Base-by-base conservation (phyloP, 1,140 invertebrate species). In the Drosophila ficusphila region DNA sequence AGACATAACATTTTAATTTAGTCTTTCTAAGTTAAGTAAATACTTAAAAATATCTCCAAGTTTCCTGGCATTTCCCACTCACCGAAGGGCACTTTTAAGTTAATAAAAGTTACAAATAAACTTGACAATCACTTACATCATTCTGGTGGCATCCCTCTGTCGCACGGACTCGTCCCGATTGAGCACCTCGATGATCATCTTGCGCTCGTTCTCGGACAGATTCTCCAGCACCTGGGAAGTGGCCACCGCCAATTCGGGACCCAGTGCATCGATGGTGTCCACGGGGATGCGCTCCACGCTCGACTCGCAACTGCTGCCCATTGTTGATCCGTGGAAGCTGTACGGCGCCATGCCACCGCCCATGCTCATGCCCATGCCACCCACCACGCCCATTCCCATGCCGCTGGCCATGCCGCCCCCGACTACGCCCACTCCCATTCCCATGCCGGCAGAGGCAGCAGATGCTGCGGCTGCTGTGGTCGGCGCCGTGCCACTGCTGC, bases 121-220 rank as follows among this genome's bases (percentile, higher is more conserved):
- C 2, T 16, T 29, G 14, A 4, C 7, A n/a, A 41, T 16, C 53
- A 91, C 91, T 91, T 39, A 91, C 91, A 91, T 91, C 62, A 91
- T 91, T 42, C 91, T 67, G 29, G 91, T 91, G 4, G 91, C 90
- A 75, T 91, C 91, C 5, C 90, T 76, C 46, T 91, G 90, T 1
- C 90, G 75, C 34, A 91, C 89, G 42, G 76, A 88, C 54, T 91
- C 90, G 49, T 91, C 90, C 39, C 91, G 58, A 62, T 91, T 91
- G 5, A 91, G 71, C 14, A 91, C 91, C 56, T 91, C 90, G 21
- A 91, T 83, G 60, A 91, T 91, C 85, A 91, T 91, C 70, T 91
- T 89, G 8, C 91, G 88, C 53, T 91, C 91, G 34, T 82, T 90
- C n/a, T 91, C 91, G 16, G 90, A 90, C n/a, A 91, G 49, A 57